Percentiles rank a stretch among this genome's conserved stretches.
Evolutionary conservation across 2,113 vertebrate genomes (phyloP).

Genomic region (Entelurus aequoreus): DNA sequence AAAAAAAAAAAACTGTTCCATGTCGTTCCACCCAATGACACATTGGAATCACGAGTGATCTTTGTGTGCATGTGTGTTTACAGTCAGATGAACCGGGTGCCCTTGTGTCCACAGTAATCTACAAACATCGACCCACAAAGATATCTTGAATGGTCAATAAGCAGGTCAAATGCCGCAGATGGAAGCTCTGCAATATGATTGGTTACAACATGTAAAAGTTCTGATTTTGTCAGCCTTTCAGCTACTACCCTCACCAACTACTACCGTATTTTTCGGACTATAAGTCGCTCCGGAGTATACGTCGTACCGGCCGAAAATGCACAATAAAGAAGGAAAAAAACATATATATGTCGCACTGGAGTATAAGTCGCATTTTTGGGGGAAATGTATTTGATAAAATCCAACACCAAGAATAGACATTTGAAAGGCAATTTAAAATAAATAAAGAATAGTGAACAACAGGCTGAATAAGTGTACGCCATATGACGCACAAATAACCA

Average conservation of each 20-base stretch:
- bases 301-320: no score
- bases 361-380: no score
- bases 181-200: constrained; percentile 14
- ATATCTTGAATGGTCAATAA: constrained; percentile 43
- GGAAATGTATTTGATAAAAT: no score
- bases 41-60: constrained; percentile 28
- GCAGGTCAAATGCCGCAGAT: constrained; percentile 35
- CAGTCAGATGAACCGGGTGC: constrained; percentile 38
- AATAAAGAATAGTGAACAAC: no score
- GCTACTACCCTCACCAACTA: constrained; percentile 15
- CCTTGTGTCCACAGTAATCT: constrained; percentile 42
- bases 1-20: constrained; percentile 30
- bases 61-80: constrained; percentile 20
- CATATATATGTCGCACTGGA: no score
- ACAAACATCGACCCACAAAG: constrained; percentile 27
- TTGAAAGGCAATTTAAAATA: no score
- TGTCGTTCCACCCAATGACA: constrained; percentile 32
- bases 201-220: constrained; percentile 13
- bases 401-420: no score
- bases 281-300: no score
- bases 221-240: constrained; percentile 24
- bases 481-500: no score
- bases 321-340: no score
- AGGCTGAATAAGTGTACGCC: no score
- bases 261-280: no score